A percentile compares a stretch with the other conserved stretches of the same genome.
Conservation (phyloP, 2,888 invertebrate genomes). For the Ophion costatus region DNA sequence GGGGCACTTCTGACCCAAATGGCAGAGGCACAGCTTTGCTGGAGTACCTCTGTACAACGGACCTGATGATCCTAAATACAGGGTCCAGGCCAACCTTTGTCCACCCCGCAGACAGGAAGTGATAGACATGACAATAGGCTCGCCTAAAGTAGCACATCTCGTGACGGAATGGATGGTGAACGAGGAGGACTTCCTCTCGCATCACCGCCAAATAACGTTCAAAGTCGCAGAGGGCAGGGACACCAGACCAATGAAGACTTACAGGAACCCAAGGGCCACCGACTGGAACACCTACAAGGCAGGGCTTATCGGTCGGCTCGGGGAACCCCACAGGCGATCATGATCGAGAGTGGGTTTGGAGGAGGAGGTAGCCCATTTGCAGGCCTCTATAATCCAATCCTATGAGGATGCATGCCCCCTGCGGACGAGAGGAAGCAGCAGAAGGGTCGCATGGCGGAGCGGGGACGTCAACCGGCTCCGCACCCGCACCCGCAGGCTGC, state of each 20-base stretch:
- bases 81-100: no score
- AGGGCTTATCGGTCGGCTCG: constrained; percentile 22
- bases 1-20: no score
- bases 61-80: no score
- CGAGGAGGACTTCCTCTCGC: constrained; percentile 44
- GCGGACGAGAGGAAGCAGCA: no score
- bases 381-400: constrained; percentile 12
- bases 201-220: constrained; percentile 33
- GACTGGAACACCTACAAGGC: no score
- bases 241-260: background rate
- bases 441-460: constrained; percentile 43
- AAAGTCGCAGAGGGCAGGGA: background rate
- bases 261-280: constrained; percentile 45
- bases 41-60: no score
- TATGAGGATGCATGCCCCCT: no score
- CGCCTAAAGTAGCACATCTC: background rate
- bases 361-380: constrained; percentile 21
- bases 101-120: no score
- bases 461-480: no score
- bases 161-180: constrained; percentile 43
- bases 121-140: no score
- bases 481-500: no score
- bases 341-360: constrained; percentile 29
- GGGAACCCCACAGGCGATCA: background rate
- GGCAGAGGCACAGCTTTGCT: no score